These are phyloP conservation scores for Steinernema scapterisci DNA, from an alignment of 2,888 invertebrate species.

Conservation along the genomic window DNA sequence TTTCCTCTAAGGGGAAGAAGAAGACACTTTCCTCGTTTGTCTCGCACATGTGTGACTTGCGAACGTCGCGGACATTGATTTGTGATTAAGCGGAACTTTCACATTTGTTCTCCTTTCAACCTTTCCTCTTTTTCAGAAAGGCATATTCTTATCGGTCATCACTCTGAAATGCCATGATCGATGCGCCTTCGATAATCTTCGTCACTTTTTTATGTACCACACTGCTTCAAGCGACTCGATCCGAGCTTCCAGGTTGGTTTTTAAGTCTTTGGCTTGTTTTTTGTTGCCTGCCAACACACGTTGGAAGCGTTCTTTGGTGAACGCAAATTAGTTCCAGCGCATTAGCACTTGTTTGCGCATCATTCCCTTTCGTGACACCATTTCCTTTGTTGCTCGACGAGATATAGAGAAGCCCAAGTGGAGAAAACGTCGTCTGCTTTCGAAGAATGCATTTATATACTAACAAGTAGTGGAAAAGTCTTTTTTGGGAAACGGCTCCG, in stretches of 20 bases:
- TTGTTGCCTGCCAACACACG: too few species aligned
- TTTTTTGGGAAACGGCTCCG: background rate
- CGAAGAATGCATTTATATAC: background rate
- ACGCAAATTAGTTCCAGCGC: background rate
- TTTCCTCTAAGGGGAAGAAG: slow-evolving; percentile 10
- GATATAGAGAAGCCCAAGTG: background rate
- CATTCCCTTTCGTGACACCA: background rate
- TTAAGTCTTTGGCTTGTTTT: background rate
- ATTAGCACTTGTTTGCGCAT: background rate
- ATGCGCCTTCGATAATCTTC: background rate
- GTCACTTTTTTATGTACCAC: background rate
- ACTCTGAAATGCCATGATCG: slow-evolving; percentile 26
- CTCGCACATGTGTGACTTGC: slow-evolving; percentile 19
- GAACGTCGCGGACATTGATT: slow-evolving; percentile 30
- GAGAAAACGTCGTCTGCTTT: background rate
- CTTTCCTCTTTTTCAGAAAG: background rate
- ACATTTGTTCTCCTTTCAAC: background rate
- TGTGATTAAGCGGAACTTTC: slow-evolving; percentile 27
- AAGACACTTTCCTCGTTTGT: slow-evolving; percentile 18
- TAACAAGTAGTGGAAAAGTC: background rate
- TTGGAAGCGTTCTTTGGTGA: background rate
- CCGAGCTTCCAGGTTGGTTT: slow-evolving; percentile 29
- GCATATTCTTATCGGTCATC: background rate
- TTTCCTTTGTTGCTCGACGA: background rate
- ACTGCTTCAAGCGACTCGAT: background rate